Conservation (phyloP, 2,888 invertebrate species). For the Mellilla xanthometata region DNA sequence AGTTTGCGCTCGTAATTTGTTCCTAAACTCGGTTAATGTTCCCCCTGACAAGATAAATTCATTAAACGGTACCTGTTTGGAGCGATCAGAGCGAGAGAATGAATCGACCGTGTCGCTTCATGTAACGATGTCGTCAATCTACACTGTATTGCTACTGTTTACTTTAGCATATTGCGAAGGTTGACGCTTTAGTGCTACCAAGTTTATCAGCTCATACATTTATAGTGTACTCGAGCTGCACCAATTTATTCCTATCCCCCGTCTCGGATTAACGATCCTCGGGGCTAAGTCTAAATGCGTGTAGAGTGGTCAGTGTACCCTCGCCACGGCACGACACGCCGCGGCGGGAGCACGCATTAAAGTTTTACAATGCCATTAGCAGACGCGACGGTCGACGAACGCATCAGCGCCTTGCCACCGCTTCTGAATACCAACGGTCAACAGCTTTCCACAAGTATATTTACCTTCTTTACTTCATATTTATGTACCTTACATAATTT, state of each 20-base stretch:
- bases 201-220: background rate
- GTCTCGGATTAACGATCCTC: slow-evolving; percentile 3
- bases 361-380: slow-evolving; percentile 57
- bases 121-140: slow-evolving; percentile 51
- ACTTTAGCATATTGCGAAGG: slow-evolving; percentile 8
- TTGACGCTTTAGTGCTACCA: background rate
- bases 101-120: slow-evolving; percentile 41
- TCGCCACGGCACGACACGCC: too few species aligned
- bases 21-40: slow-evolving; percentile 74
- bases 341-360: slow-evolving; percentile 40
- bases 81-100: slow-evolving; percentile 46
- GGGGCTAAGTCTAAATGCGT: slow-evolving; percentile 17
- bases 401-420: slow-evolving; percentile 20
- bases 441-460: too few species aligned
- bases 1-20: slow-evolving; percentile 76
- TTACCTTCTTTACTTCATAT: too few species aligned
- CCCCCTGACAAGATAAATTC: slow-evolving; percentile 77
- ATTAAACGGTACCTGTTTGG: slow-evolving; percentile 66
- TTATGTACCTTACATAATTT: too few species aligned
- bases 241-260: background rate
- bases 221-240: too few species aligned
- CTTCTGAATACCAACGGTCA: slow-evolving; percentile 1
- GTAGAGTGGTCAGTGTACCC: slow-evolving; percentile 33
- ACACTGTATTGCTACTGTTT: slow-evolving; percentile 41
- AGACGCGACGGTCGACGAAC: slow-evolving; percentile 51